Percentiles rank a stretch among this genome's conserved stretches.
These are phyloP conservation scores for Toxotes chatareus DNA, from an alignment of 2,113 vertebrate genomes.

Conservation along the genomic window DNA sequence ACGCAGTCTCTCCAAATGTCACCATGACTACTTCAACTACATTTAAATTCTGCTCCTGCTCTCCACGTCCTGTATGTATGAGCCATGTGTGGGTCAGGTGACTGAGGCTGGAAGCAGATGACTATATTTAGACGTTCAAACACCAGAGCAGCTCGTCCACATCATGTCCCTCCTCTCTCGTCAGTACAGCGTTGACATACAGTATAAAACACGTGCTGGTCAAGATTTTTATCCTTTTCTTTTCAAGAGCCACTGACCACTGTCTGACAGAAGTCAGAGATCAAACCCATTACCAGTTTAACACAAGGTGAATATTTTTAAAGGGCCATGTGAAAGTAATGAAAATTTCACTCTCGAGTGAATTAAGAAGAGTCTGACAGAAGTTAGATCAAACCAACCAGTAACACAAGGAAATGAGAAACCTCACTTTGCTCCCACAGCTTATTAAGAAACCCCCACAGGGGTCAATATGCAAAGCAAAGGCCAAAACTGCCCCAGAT, in stretches of 20 bases:
- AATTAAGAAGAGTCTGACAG: slow-evolving; percentile 23
- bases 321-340: slow-evolving; percentile 4
- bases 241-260: too few relatives aligned
- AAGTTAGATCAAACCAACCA: slow-evolving; percentile 27
- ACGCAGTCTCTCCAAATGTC: background rate
- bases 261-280: too few relatives aligned
- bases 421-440: background rate
- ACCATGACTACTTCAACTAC: background rate
- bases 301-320: slow-evolving; percentile 39
- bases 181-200: too few relatives aligned
- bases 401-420: slow-evolving; percentile 36
- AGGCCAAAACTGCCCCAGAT: slow-evolving; percentile 23
- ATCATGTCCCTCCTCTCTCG: too few relatives aligned
- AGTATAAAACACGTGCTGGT: too few relatives aligned
- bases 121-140: background rate
- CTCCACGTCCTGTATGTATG: background rate
- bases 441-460: slow-evolving; percentile 15
- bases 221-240: too few relatives aligned
- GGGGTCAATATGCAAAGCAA: background rate
- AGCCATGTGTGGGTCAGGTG: background rate
- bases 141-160: background rate
- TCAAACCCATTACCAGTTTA: too few relatives aligned
- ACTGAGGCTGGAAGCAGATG: background rate
- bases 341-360: slow-evolving; percentile 14
- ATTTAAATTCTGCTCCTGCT: background rate